Evolutionary conservation across 2,797 vertebrate species (phyloP).

Genomic region (Hydrolagus colliei): DNA sequence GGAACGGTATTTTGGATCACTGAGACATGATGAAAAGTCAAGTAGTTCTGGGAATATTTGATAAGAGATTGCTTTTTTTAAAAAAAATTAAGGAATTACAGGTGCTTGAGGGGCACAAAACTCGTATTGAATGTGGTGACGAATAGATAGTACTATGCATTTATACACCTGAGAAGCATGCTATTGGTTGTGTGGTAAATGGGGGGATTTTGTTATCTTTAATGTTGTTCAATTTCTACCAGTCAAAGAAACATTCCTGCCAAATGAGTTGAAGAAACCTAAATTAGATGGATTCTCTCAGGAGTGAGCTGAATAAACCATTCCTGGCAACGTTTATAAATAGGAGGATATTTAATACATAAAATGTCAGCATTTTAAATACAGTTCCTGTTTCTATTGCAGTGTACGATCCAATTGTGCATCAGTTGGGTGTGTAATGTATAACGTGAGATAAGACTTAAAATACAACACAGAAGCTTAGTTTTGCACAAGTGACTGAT

Average conservation of each 20-base stretch:
- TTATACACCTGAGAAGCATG: not conserved
- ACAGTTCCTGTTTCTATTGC: too few species aligned
- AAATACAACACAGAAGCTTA: not conserved
- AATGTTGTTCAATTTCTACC: not conserved
- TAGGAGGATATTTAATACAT: not conserved
- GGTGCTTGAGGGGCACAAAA: too few species aligned
- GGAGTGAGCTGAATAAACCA: not conserved
- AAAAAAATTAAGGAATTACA: too few species aligned
- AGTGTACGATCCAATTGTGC: too few species aligned
- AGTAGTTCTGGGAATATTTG: too few species aligned
- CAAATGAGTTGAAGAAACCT: not conserved
- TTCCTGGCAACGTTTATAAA: not conserved
- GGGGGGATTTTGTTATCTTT: not conserved
- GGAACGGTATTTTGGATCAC: too few species aligned
- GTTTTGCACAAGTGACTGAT: not conserved
- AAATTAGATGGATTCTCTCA: not conserved
- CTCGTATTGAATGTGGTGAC: too few species aligned
- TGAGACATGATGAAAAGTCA: too few species aligned
- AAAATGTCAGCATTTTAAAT: not conserved
- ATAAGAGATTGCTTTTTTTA: too few species aligned
- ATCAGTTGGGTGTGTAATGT: too few species aligned
- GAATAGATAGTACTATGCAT: too few species aligned
- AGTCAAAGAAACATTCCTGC: not conserved
- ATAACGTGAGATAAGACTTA: not conserved
- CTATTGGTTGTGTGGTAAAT: not conserved